Evolutionary conservation across 2,797 vertebrate genomes (phyloP).

Genomic region (Pseudochirops cupreus): DNA sequence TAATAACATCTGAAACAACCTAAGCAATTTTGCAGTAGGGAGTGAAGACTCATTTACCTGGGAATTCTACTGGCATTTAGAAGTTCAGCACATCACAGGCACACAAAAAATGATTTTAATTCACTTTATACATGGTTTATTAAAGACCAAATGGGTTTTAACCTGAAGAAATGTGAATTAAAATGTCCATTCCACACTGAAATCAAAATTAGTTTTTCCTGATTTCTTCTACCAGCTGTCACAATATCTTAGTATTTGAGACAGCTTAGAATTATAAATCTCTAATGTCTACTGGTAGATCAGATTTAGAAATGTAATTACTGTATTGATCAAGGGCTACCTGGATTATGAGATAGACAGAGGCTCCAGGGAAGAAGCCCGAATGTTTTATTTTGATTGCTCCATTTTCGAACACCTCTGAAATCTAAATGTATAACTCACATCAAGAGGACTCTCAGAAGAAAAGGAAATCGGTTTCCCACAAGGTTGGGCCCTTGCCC

Average conservation of each 20-base stretch:
- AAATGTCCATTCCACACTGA: conserved; percentile 44
- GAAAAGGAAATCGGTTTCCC: conserved; percentile 33
- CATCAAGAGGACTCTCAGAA: not conserved
- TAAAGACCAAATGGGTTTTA: conserved; percentile 69
- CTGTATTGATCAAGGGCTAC: conserved; percentile 23
- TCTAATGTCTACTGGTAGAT: conserved; percentile 9
- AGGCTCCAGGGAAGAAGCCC: not conserved
- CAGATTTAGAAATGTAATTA: conserved; percentile 54
- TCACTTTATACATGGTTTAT: conserved; percentile 59
- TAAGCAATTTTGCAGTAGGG: conserved; percentile 51
- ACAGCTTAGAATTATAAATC: conserved; percentile 37
- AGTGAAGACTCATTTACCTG: conserved; percentile 54
- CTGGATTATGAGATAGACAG: conserved; percentile 49
- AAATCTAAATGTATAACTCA: conserved; percentile 22
- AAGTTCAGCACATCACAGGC: not conserved
- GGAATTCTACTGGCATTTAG: conserved; percentile 46
- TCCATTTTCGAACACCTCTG: conserved; percentile 22
- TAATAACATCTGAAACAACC: conserved; percentile 60
- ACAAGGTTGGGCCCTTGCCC: not conserved
- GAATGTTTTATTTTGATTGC: conserved; percentile 49
- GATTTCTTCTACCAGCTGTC: conserved; percentile 36
- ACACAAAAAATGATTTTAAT: conserved; percentile 37
- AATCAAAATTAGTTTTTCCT: conserved; percentile 34
- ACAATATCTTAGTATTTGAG: conserved; percentile 37
- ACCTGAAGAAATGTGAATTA: conserved; percentile 63